Evolutionary conservation across 2,888 invertebrate genomes (phyloP).

Genomic region (Leucania comma): DNA sequence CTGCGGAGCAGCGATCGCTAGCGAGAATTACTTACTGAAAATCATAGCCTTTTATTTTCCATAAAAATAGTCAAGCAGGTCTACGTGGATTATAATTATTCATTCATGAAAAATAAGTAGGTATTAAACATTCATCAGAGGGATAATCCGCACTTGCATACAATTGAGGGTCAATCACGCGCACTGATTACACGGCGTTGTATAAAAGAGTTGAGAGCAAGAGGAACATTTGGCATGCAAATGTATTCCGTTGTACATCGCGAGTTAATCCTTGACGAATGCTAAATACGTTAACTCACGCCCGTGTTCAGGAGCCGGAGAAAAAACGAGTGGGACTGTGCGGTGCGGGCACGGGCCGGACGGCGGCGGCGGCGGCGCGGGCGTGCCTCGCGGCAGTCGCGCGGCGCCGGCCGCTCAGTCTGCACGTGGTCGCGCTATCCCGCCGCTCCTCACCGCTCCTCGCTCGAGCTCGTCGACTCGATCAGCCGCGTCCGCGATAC

Average conservation of each 20-base stretch:
- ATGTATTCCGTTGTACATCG: slow-evolving; percentile 62
- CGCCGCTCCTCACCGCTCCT: background rate
- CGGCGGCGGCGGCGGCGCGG: slow-evolving; percentile 47
- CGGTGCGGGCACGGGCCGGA: slow-evolving; percentile 28
- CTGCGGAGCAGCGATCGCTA: background rate
- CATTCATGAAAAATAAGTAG: slow-evolving; percentile 9
- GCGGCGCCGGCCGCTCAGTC: slow-evolving; percentile 77
- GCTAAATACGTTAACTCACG: slow-evolving; percentile 63
- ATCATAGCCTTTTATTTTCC: background rate
- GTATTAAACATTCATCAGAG: slow-evolving; percentile 1
- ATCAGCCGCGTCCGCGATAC: slow-evolving; percentile 39
- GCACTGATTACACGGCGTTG: slow-evolving; percentile 43
- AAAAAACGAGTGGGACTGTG: slow-evolving; percentile 52
- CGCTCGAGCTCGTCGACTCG: slow-evolving; percentile 37
- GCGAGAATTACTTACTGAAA: background rate
- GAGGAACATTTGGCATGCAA: slow-evolving; percentile 47
- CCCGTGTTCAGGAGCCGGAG: slow-evolving; percentile 53
- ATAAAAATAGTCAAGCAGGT: background rate
- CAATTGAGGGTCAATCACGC: slow-evolving; percentile 35
- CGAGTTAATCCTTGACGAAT: slow-evolving; percentile 63
- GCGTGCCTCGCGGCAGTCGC: slow-evolving; percentile 74
- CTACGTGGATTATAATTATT: background rate
- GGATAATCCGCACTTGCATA: slow-evolving; percentile 20
- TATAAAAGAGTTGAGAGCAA: slow-evolving; percentile 40
- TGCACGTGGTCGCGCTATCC: slow-evolving; percentile 35